Evolutionary conservation across 2,888 invertebrate genomes (phyloP).

Genomic region (Drosophila helvetica): DNA sequence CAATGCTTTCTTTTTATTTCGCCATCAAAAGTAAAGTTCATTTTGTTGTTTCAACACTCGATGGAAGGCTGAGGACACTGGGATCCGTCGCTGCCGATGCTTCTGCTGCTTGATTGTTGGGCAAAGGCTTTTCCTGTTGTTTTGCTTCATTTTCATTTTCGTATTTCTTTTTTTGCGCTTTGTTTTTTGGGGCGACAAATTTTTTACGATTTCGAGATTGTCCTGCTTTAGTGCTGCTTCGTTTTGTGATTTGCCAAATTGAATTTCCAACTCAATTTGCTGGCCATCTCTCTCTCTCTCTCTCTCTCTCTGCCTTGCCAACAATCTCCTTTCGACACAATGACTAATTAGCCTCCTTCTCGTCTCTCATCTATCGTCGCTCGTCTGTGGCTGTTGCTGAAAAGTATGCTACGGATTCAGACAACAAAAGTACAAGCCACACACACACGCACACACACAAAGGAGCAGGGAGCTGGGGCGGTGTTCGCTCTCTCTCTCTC

Average conservation of each 20-base stretch:
- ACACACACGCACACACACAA: neutral
- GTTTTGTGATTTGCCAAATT: conserved; percentile 71
- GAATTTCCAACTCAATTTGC: conserved; percentile 74
- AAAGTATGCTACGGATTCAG: conserved; percentile 59
- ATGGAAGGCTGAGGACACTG: conserved; percentile 32
- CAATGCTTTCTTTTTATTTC: conserved; percentile 1
- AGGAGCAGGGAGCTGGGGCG: neutral
- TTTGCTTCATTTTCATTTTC: conserved; percentile 28
- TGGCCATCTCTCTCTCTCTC: neutral
- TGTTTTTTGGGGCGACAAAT: conserved; percentile 16
- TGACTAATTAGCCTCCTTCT: conserved; percentile 53
- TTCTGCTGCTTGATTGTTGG: conserved; percentile 58
- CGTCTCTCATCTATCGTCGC: too few species aligned
- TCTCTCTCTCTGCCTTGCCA: neutral
- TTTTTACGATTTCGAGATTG: conserved; percentile 23
- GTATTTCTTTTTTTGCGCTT: conserved; percentile 6
- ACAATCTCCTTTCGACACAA: conserved; percentile 26
- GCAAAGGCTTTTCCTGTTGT: conserved; percentile 11
- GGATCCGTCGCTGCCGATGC: conserved; percentile 24
- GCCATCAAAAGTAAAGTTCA: conserved; percentile 53
- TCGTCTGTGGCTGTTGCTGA: conserved; percentile 32
- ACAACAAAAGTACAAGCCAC: conserved; percentile 1
- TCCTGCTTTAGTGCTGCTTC: conserved; percentile 23
- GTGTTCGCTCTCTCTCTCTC: neutral
- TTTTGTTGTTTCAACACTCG: conserved; percentile 64